A percentile compares a stretch with the other conserved stretches of the same genome.
These are phyloP conservation scores for Acronicta leporina DNA, from an alignment of 2,888 invertebrate species.

Conservation along the genomic window DNA sequence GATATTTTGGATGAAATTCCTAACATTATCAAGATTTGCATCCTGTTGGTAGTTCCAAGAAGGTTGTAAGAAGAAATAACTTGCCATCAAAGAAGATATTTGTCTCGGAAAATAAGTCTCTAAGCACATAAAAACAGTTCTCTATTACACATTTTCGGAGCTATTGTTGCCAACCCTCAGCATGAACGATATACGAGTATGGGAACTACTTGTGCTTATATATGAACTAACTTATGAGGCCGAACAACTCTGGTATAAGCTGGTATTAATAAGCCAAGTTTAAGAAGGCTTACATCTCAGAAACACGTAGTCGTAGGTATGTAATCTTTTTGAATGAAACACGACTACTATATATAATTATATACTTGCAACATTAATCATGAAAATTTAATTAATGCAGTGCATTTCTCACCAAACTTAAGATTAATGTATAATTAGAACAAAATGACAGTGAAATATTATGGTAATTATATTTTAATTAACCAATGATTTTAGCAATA, in stretches of 20 bases:
- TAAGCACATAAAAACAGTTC: background rate
- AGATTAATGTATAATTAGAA: slow-evolving; percentile 23
- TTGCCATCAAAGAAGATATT: background rate
- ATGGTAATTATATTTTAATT: slow-evolving; percentile 5
- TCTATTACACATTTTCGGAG: background rate
- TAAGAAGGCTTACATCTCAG: background rate
- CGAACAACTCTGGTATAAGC: background rate
- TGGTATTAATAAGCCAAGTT: background rate
- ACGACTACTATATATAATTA: no score
- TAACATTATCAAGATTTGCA: background rate
- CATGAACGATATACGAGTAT: background rate
- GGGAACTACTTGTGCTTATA: background rate
- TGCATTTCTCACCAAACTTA: slow-evolving; percentile 2
- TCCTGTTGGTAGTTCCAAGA: background rate
- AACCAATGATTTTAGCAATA: slow-evolving; percentile 13
- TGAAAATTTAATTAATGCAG: slow-evolving; percentile 8
- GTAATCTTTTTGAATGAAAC: background rate
- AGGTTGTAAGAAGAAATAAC: background rate
- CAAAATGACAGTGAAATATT: slow-evolving; percentile 26
- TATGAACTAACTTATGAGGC: slow-evolving; percentile 1
- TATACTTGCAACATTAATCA: no score
- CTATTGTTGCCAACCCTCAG: background rate
- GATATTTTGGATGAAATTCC: no score
- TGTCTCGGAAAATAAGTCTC: background rate
- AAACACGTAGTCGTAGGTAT: no score